Evolutionary conservation across 2,113 vertebrate genomes (phyloP), one percentile per base, ranked within the genome.

Genomic region (Talpa occidentalis): DNA sequence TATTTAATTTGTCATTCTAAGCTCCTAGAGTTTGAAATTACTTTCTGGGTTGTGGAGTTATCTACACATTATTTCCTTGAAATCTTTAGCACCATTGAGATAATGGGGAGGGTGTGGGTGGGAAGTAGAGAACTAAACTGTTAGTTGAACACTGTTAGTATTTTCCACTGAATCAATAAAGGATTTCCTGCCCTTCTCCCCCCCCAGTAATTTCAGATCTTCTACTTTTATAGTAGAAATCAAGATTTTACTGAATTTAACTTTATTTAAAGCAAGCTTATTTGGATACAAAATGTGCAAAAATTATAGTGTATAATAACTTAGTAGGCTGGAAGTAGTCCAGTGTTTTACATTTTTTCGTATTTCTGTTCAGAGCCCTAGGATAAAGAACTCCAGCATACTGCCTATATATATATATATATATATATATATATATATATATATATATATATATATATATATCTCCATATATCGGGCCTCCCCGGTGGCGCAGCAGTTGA

Each of bases 161-260:
- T 94, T 97, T 97, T 14, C 74, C 91, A 44, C 56, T 98, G 78
- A 93, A 96, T 95, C 96, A 97, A 97, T 97, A 89, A 96, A 95
- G 95, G 14, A 35, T 4, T 94, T 96, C 97, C 82, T 79, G 87
- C 70, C 64, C 42, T 84, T 73, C 94, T 96, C 92, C 32, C 47
- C 32, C 47, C 12, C 94, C 94, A 89, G 96, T 96, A 98, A 96
- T 97, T 95, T 96, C 70, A 96, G 2, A 44, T 92, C 42, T 77
- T 95, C 80, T 78, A 2, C 69, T 86, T 95, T 96, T 40, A 69
- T 87, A 92, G 96, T 88, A 77, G 56, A 88, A 95, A 79, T 44
- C 86, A 94, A 42, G n/a, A 30, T 88, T 95, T 95, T 96, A 87
- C 81, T 93, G 83, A 97, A 94, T 93, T 67, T 91, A 96, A 87